Conservation (phyloP, 2,797 vertebrate genomes). For the Hipposideros larvatus region DNA sequence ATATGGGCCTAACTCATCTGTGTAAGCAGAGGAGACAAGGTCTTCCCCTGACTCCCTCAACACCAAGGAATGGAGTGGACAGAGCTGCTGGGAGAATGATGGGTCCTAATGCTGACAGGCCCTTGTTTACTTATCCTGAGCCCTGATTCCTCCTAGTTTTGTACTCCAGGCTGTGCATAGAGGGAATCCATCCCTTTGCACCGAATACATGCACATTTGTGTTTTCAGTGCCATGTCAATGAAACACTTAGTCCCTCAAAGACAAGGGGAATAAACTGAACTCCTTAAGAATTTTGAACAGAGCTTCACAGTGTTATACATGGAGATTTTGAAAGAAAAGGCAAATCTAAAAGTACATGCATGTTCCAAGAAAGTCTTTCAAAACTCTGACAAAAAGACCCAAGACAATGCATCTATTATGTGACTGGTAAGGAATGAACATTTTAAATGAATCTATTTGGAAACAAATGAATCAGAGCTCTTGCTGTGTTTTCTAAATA, state of each 20-base stretch:
- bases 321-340: conserved; percentile 54
- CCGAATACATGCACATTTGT: conserved; percentile 60
- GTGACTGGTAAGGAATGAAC: background rate
- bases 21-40: background rate
- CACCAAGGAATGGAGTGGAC: background rate
- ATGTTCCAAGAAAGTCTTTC: conserved; percentile 68
- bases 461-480: conserved; percentile 10
- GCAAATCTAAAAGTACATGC: conserved; percentile 43
- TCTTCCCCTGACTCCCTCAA: background rate
- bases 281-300: conserved; percentile 57
- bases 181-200: background rate
- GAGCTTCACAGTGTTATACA: conserved; percentile 59
- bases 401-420: conserved; percentile 65
- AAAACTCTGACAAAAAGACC: conserved; percentile 64
- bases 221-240: conserved; percentile 40
- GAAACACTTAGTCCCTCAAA: conserved; percentile 1
- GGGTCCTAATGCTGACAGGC: background rate
- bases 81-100: background rate
- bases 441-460: conserved; percentile 46
- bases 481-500: conserved; percentile 59
- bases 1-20: background rate
- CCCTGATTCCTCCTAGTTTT: conserved; percentile 1
- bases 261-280: conserved; percentile 26
- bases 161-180: background rate
- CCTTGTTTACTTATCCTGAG: conserved; percentile 47